Percentiles rank a stretch among this genome's conserved stretches.
These are phyloP conservation scores for Sebastes dallii DNA, from an alignment of 2,797 vertebrate species.

Conservation along the genomic window DNA sequence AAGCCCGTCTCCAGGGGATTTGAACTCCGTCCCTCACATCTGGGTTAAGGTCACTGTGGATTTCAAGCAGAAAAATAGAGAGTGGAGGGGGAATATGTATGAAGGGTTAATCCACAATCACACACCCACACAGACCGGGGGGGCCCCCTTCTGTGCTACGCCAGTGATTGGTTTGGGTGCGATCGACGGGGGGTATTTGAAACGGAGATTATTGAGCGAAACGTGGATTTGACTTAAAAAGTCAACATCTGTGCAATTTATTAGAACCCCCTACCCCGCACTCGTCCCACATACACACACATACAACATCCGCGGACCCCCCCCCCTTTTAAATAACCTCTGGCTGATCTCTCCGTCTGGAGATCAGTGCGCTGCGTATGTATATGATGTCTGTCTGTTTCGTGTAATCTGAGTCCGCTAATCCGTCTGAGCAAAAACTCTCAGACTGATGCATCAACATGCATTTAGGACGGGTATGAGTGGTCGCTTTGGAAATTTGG, in stretches of 20 bases:
- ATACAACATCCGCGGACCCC: background rate
- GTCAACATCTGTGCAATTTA: conserved; percentile 74
- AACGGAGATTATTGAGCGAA: conserved; percentile 70
- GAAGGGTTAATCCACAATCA: conserved; percentile 58
- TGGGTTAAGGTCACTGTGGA: conserved; percentile 63
- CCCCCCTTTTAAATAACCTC: conserved; percentile 41
- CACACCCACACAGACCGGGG: conserved; percentile 4
- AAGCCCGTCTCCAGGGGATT: conserved; percentile 35
- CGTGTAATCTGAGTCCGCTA: conserved; percentile 66
- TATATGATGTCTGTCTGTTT: conserved; percentile 34
- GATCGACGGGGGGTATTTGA: conserved; percentile 61
- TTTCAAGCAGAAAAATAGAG: conserved; percentile 39
- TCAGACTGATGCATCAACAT: conserved; percentile 44
- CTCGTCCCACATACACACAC: background rate
- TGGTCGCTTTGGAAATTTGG: background rate
- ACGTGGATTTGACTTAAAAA: conserved; percentile 68
- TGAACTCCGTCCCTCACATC: conserved; percentile 39
- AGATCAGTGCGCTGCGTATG: conserved; percentile 26
- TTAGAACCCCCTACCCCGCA: conserved; percentile 30
- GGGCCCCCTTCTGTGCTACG: conserved; percentile 15
- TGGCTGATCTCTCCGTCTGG: conserved; percentile 52
- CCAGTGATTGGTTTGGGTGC: conserved; percentile 68
- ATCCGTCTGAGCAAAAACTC: conserved; percentile 50
- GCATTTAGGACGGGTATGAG: background rate
- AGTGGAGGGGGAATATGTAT: background rate